phyloP scores from a whole-genome alignment of 2,888 invertebrate genomes.

The Escarpia spicata region DNA sequence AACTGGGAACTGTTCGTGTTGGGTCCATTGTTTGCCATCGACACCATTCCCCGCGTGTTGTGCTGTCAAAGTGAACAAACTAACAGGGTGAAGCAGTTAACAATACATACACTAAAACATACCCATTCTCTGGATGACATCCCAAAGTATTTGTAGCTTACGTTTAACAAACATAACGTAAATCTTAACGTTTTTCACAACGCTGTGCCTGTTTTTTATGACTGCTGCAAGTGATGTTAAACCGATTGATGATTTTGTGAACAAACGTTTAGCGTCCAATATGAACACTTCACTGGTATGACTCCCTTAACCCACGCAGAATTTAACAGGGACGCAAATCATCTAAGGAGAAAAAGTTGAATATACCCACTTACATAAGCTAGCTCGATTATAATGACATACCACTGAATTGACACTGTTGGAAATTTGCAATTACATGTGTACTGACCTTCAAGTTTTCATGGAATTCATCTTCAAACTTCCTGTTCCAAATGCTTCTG shows the following conservation, averaged over 20 bases:
- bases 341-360: too few relatives aligned
- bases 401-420: not conserved
- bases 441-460: constrained; percentile 84
- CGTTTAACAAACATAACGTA: too few relatives aligned
- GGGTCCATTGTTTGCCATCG: constrained; percentile 99
- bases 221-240: too few relatives aligned
- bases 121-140: too few relatives aligned
- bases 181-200: too few relatives aligned
- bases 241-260: too few relatives aligned
- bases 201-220: too few relatives aligned
- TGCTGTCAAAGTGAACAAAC: constrained; percentile 71
- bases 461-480: constrained; percentile 97
- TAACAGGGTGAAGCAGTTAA: not conserved
- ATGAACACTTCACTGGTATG: too few relatives aligned
- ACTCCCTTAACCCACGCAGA: too few relatives aligned
- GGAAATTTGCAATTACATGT: not conserved
- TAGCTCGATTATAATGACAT: not conserved
- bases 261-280: too few relatives aligned
- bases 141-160: too few relatives aligned
- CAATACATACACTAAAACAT: not conserved
- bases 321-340: too few relatives aligned
- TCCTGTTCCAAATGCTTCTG: constrained; percentile 92
- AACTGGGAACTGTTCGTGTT: constrained; percentile 98
- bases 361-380: not conserved
- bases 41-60: constrained; percentile 85